phyloP scores from a whole-genome alignment of 1,140 invertebrate genomes.

The Meloidogyne hapla region DNA sequence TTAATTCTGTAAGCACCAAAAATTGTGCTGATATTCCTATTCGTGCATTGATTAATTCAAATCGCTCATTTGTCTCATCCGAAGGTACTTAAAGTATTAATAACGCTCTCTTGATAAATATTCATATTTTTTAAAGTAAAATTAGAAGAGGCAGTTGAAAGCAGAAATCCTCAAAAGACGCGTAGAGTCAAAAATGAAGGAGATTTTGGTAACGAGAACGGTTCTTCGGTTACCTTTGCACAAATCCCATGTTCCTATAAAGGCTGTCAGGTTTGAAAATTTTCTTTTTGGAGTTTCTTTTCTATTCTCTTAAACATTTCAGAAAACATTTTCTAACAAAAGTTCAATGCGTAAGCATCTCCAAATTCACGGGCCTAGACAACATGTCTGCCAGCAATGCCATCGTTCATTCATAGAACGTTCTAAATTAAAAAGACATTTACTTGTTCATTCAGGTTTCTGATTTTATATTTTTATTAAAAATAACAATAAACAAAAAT shows the following conservation, averaged over 20 bases:
- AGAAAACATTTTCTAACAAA: constrained; percentile 29
- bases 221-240: background rate
- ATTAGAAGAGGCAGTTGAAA: background rate
- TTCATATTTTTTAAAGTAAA: background rate
- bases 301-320: background rate
- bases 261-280: constrained; percentile 22
- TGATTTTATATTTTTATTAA: no score
- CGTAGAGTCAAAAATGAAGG: background rate
- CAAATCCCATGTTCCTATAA: constrained; percentile 37
- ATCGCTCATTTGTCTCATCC: background rate
- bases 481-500: no score
- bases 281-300: background rate
- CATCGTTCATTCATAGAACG: constrained; percentile 39
- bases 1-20: background rate
- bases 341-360: constrained; percentile 42
- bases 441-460: constrained; percentile 40
- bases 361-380: constrained; percentile 41
- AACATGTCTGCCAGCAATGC: constrained; percentile 37
- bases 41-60: background rate
- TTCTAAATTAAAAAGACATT: constrained; percentile 41
- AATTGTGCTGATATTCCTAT: background rate
- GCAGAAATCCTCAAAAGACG: background rate
- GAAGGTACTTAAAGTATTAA: background rate
- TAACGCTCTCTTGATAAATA: no score
- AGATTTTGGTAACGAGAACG: background rate